A percentile compares a stretch with the other conserved stretches of the same genome.
Conservation (phyloP, 53 echinoderm and acorn worm species). For the Luidia sarsii region DNA sequence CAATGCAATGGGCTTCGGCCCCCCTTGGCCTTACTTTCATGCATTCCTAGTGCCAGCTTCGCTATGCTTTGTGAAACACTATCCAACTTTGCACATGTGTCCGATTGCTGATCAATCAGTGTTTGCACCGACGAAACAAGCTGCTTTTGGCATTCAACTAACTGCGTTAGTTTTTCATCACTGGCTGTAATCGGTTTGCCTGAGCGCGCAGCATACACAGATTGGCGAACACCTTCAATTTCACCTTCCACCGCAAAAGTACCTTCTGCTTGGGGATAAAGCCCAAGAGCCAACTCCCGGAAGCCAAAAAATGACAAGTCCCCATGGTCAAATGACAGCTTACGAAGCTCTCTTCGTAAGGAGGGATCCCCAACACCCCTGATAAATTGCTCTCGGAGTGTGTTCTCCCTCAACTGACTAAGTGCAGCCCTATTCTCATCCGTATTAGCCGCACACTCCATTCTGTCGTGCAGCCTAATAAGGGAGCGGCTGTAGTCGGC, state of each 20-base stretch:
- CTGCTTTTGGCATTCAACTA: not conserved
- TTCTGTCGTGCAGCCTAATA: conserved; percentile 11
- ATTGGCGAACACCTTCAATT: not conserved
- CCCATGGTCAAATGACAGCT: not conserved
- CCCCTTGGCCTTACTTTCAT: not conserved
- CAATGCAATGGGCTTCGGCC: not conserved
- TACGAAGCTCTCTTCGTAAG: not conserved
- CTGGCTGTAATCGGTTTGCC: not conserved
- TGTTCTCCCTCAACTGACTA: conserved; percentile 3
- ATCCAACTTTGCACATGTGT: not conserved
- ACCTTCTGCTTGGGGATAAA: not conserved
- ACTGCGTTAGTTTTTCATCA: not conserved
- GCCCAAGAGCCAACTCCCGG: not conserved
- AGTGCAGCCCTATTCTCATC: not conserved
- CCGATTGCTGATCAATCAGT: not conserved
- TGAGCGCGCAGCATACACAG: not conserved
- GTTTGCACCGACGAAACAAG: conserved; percentile 1
- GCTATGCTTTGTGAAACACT: not conserved
- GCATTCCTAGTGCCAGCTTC: not conserved
- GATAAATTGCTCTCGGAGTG: not conserved
- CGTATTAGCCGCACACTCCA: not conserved
- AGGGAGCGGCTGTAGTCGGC: not conserved
- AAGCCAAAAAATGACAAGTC: not conserved
- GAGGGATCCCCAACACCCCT: not conserved
- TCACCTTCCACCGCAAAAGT: not conserved